Base-by-base conservation (phyloP, 2,888 invertebrate genomes). In the Chrysina gloriosa region DNA sequence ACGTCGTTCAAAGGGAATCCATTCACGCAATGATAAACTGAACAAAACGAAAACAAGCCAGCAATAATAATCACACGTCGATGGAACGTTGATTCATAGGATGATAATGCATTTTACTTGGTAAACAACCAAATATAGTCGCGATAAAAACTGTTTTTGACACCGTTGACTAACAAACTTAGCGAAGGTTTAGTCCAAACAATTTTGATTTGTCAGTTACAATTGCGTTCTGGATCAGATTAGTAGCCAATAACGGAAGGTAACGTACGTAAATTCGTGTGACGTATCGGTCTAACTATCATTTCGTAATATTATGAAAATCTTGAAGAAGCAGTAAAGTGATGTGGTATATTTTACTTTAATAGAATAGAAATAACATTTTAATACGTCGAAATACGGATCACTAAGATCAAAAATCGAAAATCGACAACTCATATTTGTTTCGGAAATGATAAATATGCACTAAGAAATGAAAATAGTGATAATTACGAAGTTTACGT, bases 51-150 rank as follows among this genome's bases (percentile, higher is more conserved):
- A 42, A 39, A 58, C 39, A 39, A 58, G 14, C 42, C 25, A 25
- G 25, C 11, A 58, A 58, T 58, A 56, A 56, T 56, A 39, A 39
- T 58, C 39, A 42, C 14, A 25, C 39, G 58, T 58, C 14, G 23
- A 19, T 52, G 2, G 36, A 34, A 42, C 45, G 58, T 42, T 61
- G 42, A 42, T 61, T 61, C 58, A 61, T 61, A 61, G 16, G 27
- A 61, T 14, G 58, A 61, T 42, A 58, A 39, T 39, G 42, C 27
- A 42, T 45, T 61, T 16, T 42, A 42, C 27, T 61, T 14, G 42
- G 42, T 61, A 61, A 61, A 61, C 58, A 61, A 61, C 58, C 58
- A 61, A 61, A 61, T 61, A 27, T 61, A 42, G 58, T 61, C 42
- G 36, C 42, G 25, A 61, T 61, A 61, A 58, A 56, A 25, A 2